Base-by-base conservation (phyloP, 2,797 vertebrate species). In the Taeniopygia guttata region DNA sequence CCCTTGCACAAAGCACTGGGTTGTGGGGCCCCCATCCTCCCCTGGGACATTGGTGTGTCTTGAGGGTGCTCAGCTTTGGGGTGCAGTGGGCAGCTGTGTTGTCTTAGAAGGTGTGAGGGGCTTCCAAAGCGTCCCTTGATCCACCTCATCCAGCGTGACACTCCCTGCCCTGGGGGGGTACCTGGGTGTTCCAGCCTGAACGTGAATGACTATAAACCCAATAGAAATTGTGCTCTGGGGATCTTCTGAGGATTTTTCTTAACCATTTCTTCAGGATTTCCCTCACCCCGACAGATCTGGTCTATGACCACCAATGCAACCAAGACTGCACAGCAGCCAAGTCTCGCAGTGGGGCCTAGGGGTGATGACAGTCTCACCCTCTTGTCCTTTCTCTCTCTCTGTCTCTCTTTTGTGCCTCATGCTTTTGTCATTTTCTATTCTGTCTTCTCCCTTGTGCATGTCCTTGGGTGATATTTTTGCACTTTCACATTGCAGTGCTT, bases 291-390 rank as follows among this genome's bases (percentile, higher is more conserved):
- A 17, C 2, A 6, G 13, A 8, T 34, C n/a, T 1, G 2, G 7
- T 40, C 40, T 54, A n/a, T 46, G 46, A 34, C 20, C 54, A 3
- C 5, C 22, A 12, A 3, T 38, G 25, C 2, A 3, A 43, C 38
- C 38, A n/a, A 7, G 12, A 5, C 20, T 30, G 59, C 4, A 2
- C 32, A 32, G 38, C 0, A 1, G 15, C 82, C 38, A 19, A 9
- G 9, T 7, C 18, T 19, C 8, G 0, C 38, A 0, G 0, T 25
- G 20, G 40, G 25, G 5, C 34, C 23, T 8, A 5, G 9, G 13
- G 19, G 9, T 30, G 64, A 3, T 12, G 34, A 40, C 7, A 52
- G 16, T 12, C 63, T 34, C 40, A 40, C 0, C 0, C 13, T 46
- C 30, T n/a, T 34, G 25, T 40, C 10, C 46, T 25, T 58, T 42